phyloP scores from a whole-genome alignment of 1,140 invertebrate species.

The Teleopsis dalmanni region DNA sequence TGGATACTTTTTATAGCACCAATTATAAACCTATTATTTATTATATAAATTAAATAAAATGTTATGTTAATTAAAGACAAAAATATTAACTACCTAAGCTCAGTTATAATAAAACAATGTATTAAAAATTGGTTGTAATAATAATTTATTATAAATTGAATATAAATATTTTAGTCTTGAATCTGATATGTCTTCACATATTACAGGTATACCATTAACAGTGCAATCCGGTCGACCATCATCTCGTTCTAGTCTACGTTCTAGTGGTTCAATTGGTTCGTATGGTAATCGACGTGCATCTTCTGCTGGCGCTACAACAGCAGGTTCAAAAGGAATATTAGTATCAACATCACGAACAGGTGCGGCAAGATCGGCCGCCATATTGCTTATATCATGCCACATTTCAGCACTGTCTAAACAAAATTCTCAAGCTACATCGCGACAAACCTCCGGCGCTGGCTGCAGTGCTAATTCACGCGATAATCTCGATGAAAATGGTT shows the following conservation, averaged over 20 bases:
- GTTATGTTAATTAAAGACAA: background rate
- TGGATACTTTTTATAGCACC: no score
- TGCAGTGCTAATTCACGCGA: constrained; percentile 42
- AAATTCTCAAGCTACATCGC: constrained; percentile 32
- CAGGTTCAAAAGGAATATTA: constrained; percentile 49
- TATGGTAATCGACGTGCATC: constrained; percentile 54
- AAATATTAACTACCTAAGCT: background rate
- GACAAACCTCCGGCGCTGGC: constrained; percentile 39
- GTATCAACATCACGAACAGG: constrained; percentile 73
- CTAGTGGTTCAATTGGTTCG: constrained; percentile 55
- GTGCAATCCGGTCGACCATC: constrained; percentile 56
- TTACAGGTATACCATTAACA: constrained; percentile 53
- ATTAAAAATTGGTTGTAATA: background rate
- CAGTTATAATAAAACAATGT: background rate
- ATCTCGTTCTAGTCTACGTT: constrained; percentile 61
- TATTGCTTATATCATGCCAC: constrained; percentile 83
- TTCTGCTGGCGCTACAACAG: constrained; percentile 41
- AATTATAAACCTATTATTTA: no score
- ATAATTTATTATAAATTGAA: no score
- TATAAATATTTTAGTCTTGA: constrained; percentile 1
- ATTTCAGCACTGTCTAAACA: constrained; percentile 50
- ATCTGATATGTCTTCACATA: constrained; percentile 15
- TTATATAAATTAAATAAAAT: background rate
- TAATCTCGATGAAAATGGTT: constrained; percentile 26
- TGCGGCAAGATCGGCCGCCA: constrained; percentile 79